A percentile compares a stretch with the other conserved stretches of the same genome.
Conservation (phyloP, 2,888 invertebrate genomes). For the Lobophora halterata region DNA sequence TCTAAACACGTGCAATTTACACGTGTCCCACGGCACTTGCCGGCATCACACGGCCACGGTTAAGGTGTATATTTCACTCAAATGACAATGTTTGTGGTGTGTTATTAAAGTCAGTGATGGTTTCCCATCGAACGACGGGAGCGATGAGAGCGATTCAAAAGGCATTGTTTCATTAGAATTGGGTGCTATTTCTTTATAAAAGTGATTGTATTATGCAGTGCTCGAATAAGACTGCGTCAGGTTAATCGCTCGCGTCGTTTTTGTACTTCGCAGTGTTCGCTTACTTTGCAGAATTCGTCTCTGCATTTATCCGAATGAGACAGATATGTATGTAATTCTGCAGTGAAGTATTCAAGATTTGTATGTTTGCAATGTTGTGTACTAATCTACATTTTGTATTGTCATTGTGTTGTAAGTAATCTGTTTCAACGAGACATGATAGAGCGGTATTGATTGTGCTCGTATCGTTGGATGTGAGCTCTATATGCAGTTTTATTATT, state of each 20-base stretch:
- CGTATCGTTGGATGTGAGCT: slow-evolving; percentile 7
- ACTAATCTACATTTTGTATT: slow-evolving; percentile 44
- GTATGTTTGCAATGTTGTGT: slow-evolving; percentile 42
- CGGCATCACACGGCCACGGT: too few species aligned
- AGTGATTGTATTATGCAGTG: neutral
- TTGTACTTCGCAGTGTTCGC: slow-evolving; percentile 36
- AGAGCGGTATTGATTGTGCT: slow-evolving; percentile 1
- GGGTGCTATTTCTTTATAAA: slow-evolving; percentile 13
- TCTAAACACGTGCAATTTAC: slow-evolving; percentile 82
- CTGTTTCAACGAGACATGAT: slow-evolving; percentile 13
- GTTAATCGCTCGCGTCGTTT: slow-evolving; percentile 26
- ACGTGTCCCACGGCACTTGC: too few species aligned
- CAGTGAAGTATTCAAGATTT: slow-evolving; percentile 39
- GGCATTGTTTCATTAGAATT: slow-evolving; percentile 17
- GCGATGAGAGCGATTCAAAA: slow-evolving; percentile 24
- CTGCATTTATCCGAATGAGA: slow-evolving; percentile 77
- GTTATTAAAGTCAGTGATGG: slow-evolving; percentile 28
- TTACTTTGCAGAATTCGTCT: slow-evolving; percentile 63
- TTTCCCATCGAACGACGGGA: slow-evolving; percentile 31
- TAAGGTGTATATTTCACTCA: slow-evolving; percentile 69
- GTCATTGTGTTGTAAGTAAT: slow-evolving; percentile 37
- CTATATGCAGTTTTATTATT: too few species aligned
- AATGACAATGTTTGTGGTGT: slow-evolving; percentile 60
- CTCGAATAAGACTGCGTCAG: slow-evolving; percentile 1
- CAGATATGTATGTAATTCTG: slow-evolving; percentile 51